These are phyloP conservation scores for Chlamydotis undulata DNA, from an alignment of 2,113 vertebrate species.

Conservation along the genomic window DNA sequence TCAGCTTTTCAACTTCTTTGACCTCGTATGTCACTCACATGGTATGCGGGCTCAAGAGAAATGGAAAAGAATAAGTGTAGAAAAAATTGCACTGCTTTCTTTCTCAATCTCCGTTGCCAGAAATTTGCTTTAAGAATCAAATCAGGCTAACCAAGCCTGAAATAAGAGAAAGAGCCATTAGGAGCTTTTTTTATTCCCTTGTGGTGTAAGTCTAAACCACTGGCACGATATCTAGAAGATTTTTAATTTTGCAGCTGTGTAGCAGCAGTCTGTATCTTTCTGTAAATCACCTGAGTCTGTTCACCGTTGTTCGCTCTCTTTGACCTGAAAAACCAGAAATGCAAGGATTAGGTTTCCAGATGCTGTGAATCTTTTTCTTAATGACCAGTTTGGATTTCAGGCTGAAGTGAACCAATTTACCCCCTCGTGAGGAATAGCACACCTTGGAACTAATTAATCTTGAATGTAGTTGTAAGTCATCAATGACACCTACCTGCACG, in stretches of 20 bases:
- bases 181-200: background rate
- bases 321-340: constrained; percentile 15
- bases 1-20: background rate
- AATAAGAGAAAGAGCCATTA: background rate
- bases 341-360: constrained; percentile 20
- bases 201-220: background rate
- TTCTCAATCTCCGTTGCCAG: background rate
- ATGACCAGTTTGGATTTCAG: constrained; percentile 31
- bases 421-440: background rate
- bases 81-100: background rate
- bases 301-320: background rate
- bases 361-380: background rate
- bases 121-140: background rate
- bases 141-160: background rate
- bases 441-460: background rate
- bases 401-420: background rate
- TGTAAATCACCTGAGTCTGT: background rate
- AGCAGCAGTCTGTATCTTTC: background rate
- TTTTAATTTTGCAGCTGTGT: background rate
- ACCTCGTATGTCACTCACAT: background rate
- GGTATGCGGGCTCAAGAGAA: background rate
- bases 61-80: background rate
- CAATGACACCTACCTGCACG: background rate
- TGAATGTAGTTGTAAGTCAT: background rate
- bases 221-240: background rate